These are phyloP conservation scores for Dorcus hopei DNA, from an alignment of 2,888 invertebrate species.

Conservation along the genomic window DNA sequence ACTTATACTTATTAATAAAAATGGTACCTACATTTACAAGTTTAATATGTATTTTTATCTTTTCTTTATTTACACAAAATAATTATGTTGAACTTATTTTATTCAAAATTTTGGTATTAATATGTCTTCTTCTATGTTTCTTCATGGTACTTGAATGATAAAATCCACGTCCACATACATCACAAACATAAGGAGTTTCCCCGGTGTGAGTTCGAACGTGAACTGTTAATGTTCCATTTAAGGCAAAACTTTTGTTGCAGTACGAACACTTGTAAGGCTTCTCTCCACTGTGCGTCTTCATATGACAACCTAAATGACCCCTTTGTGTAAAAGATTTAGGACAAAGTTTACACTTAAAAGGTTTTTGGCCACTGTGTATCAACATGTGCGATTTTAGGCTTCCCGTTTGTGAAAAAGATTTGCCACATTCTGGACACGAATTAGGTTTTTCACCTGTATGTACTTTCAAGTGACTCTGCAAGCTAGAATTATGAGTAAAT, in stretches of 20 bases:
- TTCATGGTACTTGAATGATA: conserved; percentile 27
- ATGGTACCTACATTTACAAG: too few species aligned
- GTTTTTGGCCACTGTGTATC: conserved; percentile 39
- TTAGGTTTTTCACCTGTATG: conserved; percentile 40
- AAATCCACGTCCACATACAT: conserved; percentile 24
- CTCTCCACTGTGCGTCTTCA: conserved; percentile 21
- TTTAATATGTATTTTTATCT: too few species aligned
- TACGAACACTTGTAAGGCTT: conserved; percentile 18
- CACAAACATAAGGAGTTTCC: conserved; percentile 27
- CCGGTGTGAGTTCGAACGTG: conserved; percentile 27
- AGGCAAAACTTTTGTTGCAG: conserved; percentile 21
- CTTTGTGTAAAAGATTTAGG: conserved; percentile 17
- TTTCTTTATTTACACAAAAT: too few species aligned
- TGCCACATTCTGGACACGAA: conserved; percentile 37
- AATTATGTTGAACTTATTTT: too few species aligned
- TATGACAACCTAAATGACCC: conserved; percentile 19
- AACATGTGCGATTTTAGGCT: conserved; percentile 35
- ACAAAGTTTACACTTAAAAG: conserved; percentile 24
- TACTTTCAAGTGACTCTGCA: conserved; percentile 21
- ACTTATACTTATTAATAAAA: too few species aligned
- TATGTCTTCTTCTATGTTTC: conserved; percentile 22
- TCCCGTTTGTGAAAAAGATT: conserved; percentile 10
- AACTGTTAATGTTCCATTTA: conserved; percentile 24
- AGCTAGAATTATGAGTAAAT: conserved; percentile 11
- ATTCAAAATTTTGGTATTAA: too few species aligned